Conservation (phyloP, 2,113 vertebrate genomes). For the Saimiri boliviensis region DNA sequence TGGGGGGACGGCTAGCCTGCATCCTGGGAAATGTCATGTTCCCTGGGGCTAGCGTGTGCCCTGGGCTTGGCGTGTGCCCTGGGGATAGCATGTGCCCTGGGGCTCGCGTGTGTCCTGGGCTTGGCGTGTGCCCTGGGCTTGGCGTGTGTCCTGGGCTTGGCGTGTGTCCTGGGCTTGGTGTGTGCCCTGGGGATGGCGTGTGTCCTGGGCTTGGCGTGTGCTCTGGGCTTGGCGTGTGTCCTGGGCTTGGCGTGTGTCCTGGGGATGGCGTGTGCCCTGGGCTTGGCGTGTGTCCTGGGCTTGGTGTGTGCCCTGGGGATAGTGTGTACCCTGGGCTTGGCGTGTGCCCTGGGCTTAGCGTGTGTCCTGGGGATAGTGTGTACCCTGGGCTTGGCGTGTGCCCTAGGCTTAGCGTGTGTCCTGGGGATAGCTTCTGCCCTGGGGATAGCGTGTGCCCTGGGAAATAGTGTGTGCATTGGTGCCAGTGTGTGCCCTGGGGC, state of each 20-base stretch:
- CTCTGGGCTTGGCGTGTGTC: fast-evolving
- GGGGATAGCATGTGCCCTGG: fast-evolving
- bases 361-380: no score
- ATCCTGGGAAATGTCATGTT: no score
- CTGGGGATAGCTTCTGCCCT: fast-evolving
- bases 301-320: no score
- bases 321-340: fast-evolving
- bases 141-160: fast-evolving
- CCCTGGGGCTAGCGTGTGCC: background rate
- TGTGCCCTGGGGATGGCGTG: no score
- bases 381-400: no score
- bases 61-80: fast-evolving
- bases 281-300: no score
- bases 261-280: fast-evolving
- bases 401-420: fast-evolving
- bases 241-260: no score
- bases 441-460: no score
- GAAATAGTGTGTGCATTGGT: fast-evolving
- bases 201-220: fast-evolving
- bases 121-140: no score
- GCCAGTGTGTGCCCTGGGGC: fast-evolving
- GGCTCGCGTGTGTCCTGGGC: no score
- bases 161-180: no score
- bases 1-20: no score
- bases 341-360: fast-evolving